Conservation (phyloP, 2,113 vertebrate genomes). For the Micromys minutus region DNA sequence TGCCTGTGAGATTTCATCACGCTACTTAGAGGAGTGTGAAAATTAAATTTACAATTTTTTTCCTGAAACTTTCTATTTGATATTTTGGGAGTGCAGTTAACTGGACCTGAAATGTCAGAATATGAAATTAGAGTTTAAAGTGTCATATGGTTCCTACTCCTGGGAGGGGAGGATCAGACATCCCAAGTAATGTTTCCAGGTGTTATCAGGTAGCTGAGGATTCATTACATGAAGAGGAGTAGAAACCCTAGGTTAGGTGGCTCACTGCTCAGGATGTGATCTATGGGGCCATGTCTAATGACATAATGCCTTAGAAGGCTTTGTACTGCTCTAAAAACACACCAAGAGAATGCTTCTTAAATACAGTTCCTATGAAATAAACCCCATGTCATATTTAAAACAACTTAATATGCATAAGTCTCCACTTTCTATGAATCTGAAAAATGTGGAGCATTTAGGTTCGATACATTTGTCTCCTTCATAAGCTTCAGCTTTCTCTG, state of each 20-base stretch:
- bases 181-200: not conserved
- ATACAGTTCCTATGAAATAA: not conserved
- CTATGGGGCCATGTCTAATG: accelerated
- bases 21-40: not conserved
- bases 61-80: not conserved
- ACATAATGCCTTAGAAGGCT: not conserved
- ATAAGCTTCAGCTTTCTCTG: not conserved
- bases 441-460: not conserved
- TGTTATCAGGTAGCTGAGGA: not conserved
- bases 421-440: not conserved
- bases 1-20: not conserved
- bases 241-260: not conserved
- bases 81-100: not conserved
- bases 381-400: accelerated
- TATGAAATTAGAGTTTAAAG: not conserved
- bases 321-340: not conserved
- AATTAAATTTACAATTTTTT: not conserved
- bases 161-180: not conserved
- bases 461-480: too few relatives aligned
- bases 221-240: not conserved
- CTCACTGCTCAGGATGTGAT: not conserved
- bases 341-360: not conserved
- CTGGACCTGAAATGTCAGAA: not conserved
- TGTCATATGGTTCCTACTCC: not conserved
- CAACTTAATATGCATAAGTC: not conserved